These are phyloP conservation scores for Thereva nobilitata DNA, from an alignment of 2,888 invertebrate species.

Conservation along the genomic window DNA sequence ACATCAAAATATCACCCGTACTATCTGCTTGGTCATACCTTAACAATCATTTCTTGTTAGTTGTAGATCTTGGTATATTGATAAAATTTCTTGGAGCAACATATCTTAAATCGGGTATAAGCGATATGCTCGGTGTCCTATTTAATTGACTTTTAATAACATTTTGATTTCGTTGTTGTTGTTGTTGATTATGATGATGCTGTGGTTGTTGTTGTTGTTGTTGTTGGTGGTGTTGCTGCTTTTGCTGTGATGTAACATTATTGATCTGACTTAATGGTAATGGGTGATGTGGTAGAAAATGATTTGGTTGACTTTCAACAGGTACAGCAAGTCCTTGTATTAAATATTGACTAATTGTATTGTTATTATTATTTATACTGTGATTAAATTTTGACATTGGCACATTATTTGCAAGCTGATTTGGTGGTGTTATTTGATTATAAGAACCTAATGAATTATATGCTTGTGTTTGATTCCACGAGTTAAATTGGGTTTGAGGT, in stretches of 20 bases:
- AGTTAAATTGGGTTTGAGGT: slow-evolving; percentile 51
- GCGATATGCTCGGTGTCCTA: slow-evolving; percentile 58
- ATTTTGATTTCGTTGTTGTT: slow-evolving; percentile 42
- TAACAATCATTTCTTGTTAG: slow-evolving; percentile 44
- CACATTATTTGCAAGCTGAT: slow-evolving; percentile 38
- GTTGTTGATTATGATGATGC: slow-evolving; percentile 36
- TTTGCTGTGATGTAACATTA: slow-evolving; percentile 23
- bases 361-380: slow-evolving; percentile 12
- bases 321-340: slow-evolving; percentile 7
- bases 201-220: slow-evolving; percentile 27
- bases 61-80: slow-evolving; percentile 39
- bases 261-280: not conserved
- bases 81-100: slow-evolving; percentile 57
- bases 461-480: slow-evolving; percentile 11
- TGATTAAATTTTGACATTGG: slow-evolving; percentile 16
- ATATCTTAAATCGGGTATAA: slow-evolving; percentile 63
- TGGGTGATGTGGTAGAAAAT: slow-evolving; percentile 30
- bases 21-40: slow-evolving; percentile 38
- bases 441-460: slow-evolving; percentile 35
- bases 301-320: slow-evolving; percentile 30
- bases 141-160: slow-evolving; percentile 47
- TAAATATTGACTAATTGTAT: slow-evolving; percentile 7
- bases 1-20: slow-evolving; percentile 39
- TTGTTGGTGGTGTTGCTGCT: slow-evolving; percentile 28
- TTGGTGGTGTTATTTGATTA: slow-evolving; percentile 33